Evolutionary conservation across 2,888 invertebrate genomes (phyloP).

Genomic region (Bibio marci): DNA sequence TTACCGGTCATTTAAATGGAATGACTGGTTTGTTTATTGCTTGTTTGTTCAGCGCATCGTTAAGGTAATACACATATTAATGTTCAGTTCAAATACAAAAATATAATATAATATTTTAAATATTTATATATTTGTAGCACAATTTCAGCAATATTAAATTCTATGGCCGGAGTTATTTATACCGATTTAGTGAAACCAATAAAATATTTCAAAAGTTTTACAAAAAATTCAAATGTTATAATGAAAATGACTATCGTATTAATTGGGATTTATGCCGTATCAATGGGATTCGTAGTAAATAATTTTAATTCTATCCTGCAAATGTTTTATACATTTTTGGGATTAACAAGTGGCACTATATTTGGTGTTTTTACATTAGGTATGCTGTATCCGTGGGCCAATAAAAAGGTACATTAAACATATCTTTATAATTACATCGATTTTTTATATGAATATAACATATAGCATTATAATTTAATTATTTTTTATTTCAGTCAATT

Average conservation of each 20-base stretch:
- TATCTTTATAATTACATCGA: background rate
- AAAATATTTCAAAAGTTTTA: slow-evolving; percentile 23
- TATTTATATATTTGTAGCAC: slow-evolving; percentile 29
- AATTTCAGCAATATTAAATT: slow-evolving; percentile 38
- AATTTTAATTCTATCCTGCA: slow-evolving; percentile 33
- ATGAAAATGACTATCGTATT: slow-evolving; percentile 30
- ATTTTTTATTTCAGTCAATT: no score
- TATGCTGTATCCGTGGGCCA: slow-evolving; percentile 45
- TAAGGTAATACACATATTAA: no score
- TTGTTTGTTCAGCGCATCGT: slow-evolving; percentile 7
- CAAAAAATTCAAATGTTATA: slow-evolving; percentile 30
- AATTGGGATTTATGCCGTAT: slow-evolving; percentile 41
- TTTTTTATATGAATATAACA: no score
- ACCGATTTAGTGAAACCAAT: slow-evolving; percentile 35
- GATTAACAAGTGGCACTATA: slow-evolving; percentile 39
- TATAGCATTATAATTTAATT: no score
- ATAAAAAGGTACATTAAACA: slow-evolving; percentile 21
- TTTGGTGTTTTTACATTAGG: slow-evolving; percentile 48
- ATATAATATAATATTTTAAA: no score
- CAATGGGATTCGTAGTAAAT: slow-evolving; percentile 29
- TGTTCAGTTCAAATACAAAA: no score
- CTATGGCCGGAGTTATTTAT: slow-evolving; percentile 36
- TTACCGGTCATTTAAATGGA: slow-evolving; percentile 3
- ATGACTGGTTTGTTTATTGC: slow-evolving; percentile 7
- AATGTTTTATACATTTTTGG: slow-evolving; percentile 28